Evolutionary conservation across 1,140 invertebrate species (phyloP).

Genomic region (Teleogryllus occipitalis): DNA sequence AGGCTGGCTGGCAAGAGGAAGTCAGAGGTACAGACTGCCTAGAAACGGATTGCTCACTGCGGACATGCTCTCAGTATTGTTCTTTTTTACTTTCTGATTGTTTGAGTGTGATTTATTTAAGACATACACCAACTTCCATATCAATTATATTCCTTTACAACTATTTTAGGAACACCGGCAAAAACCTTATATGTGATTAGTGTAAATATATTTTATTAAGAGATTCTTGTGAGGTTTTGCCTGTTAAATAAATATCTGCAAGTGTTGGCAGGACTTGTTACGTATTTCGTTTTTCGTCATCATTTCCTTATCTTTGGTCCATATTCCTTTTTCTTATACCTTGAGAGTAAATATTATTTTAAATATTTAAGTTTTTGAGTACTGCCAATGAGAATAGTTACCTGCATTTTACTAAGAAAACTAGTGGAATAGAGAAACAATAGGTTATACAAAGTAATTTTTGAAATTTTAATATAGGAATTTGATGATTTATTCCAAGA

Average conservation of each 20-base stretch:
- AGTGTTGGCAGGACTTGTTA: neutral
- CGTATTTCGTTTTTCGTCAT: neutral
- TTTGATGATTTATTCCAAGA: no score
- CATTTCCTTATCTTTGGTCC: neutral
- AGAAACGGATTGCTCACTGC: neutral
- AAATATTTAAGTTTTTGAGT: no score
- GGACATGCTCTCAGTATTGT: constrained; percentile 1
- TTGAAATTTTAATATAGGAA: no score
- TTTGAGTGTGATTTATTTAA: constrained; percentile 6
- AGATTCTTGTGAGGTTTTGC: neutral
- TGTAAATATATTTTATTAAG: constrained; percentile 6
- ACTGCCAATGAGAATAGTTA: no score
- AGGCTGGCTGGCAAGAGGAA: neutral
- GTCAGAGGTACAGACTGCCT: neutral
- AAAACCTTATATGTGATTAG: neutral
- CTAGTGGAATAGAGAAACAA: no score
- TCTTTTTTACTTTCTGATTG: constrained; percentile 5
- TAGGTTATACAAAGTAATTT: no score
- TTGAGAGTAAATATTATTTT: neutral
- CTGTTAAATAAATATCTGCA: constrained; percentile 5
- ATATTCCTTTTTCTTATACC: neutral
- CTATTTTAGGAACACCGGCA: neutral
- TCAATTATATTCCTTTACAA: neutral
- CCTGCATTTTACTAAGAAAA: no score
- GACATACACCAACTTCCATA: neutral